Conservation (phyloP, 2,113 vertebrate genomes). For the Macroglossus sobrinus region DNA sequence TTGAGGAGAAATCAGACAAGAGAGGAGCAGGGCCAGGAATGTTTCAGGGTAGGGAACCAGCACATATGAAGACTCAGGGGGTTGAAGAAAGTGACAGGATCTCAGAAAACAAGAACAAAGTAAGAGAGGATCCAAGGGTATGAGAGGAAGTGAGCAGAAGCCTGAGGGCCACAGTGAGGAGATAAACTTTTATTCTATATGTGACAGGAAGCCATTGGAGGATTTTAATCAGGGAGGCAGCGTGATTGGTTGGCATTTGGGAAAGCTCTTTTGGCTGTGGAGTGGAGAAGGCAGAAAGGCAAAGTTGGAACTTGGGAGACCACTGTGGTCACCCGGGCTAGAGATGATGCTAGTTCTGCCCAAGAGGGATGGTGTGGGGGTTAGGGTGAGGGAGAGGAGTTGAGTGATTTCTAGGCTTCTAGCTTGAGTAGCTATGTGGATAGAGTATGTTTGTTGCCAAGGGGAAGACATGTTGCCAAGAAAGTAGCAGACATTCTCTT, state of each 20-base stretch:
- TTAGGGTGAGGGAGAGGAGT: accelerated
- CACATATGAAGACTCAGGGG: background rate
- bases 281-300: background rate
- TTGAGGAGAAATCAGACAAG: background rate
- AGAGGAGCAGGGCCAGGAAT: background rate
- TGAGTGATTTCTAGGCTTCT: background rate
- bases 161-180: accelerated
- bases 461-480: background rate
- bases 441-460: background rate
- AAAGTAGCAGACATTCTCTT: background rate
- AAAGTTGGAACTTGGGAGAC: background rate
- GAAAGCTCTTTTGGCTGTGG: background rate
- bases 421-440: background rate
- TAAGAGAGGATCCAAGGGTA: accelerated
- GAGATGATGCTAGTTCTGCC: background rate
- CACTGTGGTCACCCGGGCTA: background rate
- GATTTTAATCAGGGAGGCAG: no score
- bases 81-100: background rate
- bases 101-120: background rate
- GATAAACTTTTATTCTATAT: background rate
- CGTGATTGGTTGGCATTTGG: accelerated
- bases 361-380: background rate
- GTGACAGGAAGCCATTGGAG: background rate
- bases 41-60: background rate
- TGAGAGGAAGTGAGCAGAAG: no score